Conservation (phyloP, 2,113 vertebrate genomes). For the Heptranchias perlo region DNA sequence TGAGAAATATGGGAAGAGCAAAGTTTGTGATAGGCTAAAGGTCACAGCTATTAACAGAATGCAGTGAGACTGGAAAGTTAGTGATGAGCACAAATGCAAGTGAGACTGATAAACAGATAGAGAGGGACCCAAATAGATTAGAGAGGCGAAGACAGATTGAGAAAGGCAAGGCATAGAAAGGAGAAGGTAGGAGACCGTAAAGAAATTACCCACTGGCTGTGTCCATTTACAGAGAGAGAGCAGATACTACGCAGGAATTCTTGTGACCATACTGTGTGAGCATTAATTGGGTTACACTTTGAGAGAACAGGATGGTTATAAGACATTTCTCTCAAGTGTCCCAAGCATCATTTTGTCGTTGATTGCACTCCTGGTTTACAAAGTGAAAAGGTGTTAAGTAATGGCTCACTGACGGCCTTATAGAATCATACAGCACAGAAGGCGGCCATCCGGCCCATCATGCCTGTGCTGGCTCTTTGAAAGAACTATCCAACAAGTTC, state of each 20-base stretch:
- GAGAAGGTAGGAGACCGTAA: background rate
- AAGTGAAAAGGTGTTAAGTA: background rate
- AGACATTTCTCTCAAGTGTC: background rate
- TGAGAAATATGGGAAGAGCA: background rate
- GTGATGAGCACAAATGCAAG: background rate
- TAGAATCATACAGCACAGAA: background rate
- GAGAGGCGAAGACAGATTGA: background rate
- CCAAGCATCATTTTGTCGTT: background rate
- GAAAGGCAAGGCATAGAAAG: background rate
- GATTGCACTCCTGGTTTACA: background rate
- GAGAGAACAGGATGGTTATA: background rate
- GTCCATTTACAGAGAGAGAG: background rate
- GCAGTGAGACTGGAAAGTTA: background rate
- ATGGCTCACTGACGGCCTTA: background rate
- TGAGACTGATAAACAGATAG: background rate
- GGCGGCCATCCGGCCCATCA: background rate
- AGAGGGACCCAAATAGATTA: background rate
- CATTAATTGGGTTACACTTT: background rate
- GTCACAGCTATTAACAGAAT: background rate
- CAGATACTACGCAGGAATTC: background rate
- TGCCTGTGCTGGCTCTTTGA: background rate
- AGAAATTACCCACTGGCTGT: background rate
- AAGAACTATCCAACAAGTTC: background rate
- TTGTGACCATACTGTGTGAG: background rate
- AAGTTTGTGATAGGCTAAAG: background rate